Conservation (phyloP, 2,113 vertebrate species). For the Orthonyx spaldingii region DNA sequence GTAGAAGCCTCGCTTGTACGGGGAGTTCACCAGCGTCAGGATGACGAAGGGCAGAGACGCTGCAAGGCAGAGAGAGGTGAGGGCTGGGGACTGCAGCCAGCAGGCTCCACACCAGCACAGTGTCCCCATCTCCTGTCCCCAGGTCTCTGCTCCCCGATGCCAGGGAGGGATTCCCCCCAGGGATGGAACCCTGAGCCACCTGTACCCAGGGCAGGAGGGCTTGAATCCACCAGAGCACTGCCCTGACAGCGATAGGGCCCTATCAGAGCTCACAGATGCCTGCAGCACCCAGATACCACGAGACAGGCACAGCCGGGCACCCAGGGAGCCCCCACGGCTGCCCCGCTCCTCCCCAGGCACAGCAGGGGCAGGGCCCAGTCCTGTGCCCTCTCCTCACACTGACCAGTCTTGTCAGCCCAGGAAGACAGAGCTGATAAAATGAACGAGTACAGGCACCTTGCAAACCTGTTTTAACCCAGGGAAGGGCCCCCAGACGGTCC, state of each 20-base stretch:
- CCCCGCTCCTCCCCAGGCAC: not conserved
- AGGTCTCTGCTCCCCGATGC: not conserved
- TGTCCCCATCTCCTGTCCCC: fast-evolving
- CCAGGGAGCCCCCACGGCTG: fast-evolving
- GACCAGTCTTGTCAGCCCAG: not conserved
- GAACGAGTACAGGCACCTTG: not conserved
- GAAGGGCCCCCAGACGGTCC: not conserved
- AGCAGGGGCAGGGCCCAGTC: not conserved
- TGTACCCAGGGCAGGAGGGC: not conserved
- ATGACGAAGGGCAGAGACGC: constrained; percentile 85
- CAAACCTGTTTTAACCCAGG: not conserved
- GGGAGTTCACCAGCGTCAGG: constrained; percentile 82
- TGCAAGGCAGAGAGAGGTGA: constrained; percentile 46
- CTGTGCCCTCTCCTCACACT: not conserved
- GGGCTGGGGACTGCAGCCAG: not conserved
- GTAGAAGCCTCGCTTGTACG: constrained; percentile 86
- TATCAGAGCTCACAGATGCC: not conserved
- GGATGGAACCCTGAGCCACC: not conserved
- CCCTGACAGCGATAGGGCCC: not conserved
- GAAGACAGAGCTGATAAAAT: not conserved
- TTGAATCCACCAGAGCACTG: not conserved
- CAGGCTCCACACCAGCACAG: not conserved
- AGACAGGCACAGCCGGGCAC: not conserved
- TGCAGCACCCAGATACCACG: not conserved
- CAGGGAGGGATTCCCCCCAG: not conserved